These are phyloP conservation scores for Apodemus speciosus DNA, from an alignment of 2,113 vertebrate species.

Conservation along the genomic window DNA sequence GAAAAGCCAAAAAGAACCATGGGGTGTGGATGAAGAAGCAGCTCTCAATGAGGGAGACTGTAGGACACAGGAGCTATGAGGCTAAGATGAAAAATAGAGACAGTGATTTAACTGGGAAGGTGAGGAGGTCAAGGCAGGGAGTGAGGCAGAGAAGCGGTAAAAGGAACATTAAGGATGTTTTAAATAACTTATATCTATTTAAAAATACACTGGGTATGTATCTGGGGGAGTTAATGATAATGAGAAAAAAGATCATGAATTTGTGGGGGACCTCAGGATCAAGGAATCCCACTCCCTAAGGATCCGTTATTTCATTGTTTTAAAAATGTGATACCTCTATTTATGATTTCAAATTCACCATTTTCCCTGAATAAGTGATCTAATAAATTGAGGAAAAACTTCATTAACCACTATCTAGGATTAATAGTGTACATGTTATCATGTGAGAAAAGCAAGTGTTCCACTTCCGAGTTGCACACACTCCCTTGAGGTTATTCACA, in stretches of 20 bases:
- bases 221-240: background rate
- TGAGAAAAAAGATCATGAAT: background rate
- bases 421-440: too few relatives aligned
- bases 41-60: background rate
- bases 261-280: too few relatives aligned
- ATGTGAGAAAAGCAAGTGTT: too few relatives aligned
- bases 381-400: too few relatives aligned
- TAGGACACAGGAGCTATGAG: too few relatives aligned
- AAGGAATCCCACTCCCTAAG: background rate
- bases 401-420: too few relatives aligned
- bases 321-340: too few relatives aligned
- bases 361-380: too few relatives aligned
- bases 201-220: background rate
- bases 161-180: background rate
- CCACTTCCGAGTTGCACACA: background rate
- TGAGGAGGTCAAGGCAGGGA: too few relatives aligned
- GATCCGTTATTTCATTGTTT: too few relatives aligned
- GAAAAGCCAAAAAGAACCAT: background rate
- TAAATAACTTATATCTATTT: background rate
- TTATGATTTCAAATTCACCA: too few relatives aligned
- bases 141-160: background rate
- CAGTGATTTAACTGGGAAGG: background rate
- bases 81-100: background rate
- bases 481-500: background rate
- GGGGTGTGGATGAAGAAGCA: background rate